Percentiles rank a stretch among this genome's conserved stretches.
These are phyloP conservation scores for Dufourea novaeangliae DNA, from an alignment of 1,140 invertebrate species.

Conservation along the genomic window DNA sequence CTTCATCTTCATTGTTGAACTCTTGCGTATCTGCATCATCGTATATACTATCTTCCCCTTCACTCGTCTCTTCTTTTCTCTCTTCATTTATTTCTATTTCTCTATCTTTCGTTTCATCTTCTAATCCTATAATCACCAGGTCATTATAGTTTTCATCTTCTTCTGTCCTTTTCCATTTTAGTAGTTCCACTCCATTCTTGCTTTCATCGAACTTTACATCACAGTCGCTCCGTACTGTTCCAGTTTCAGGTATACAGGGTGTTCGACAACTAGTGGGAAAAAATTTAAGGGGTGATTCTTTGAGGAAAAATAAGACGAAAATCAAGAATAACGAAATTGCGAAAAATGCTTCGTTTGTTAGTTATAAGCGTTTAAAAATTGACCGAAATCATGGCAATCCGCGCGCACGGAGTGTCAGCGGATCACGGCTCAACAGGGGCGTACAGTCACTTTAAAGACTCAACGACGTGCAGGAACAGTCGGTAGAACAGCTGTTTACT, in stretches of 20 bases:
- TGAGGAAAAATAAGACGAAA: too few relatives aligned
- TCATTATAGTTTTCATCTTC: background rate
- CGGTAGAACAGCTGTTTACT: too few relatives aligned
- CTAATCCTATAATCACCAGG: background rate
- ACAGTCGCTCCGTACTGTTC: slow-evolving; percentile 12
- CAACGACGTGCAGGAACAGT: too few relatives aligned
- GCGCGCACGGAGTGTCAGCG: too few relatives aligned
- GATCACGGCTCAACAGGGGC: too few relatives aligned
- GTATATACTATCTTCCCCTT: background rate
- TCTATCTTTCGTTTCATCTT: background rate
- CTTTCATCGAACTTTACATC: slow-evolving; percentile 38
- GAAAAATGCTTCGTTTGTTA: too few relatives aligned
- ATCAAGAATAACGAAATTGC: too few relatives aligned
- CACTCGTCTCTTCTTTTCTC: background rate
- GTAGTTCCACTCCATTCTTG: background rate
- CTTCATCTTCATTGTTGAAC: background rate
- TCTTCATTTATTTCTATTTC: background rate
- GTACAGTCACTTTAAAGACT: too few relatives aligned
- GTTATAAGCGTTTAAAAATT: too few relatives aligned
- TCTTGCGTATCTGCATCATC: background rate
- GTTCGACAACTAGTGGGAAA: too few relatives aligned
- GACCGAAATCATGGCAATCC: too few relatives aligned
- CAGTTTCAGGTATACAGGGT: background rate
- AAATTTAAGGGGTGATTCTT: too few relatives aligned
- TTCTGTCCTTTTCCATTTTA: background rate